Evolutionary conservation across 2,797 vertebrate species (phyloP).

Genomic region (Gorsachius magnificus): DNA sequence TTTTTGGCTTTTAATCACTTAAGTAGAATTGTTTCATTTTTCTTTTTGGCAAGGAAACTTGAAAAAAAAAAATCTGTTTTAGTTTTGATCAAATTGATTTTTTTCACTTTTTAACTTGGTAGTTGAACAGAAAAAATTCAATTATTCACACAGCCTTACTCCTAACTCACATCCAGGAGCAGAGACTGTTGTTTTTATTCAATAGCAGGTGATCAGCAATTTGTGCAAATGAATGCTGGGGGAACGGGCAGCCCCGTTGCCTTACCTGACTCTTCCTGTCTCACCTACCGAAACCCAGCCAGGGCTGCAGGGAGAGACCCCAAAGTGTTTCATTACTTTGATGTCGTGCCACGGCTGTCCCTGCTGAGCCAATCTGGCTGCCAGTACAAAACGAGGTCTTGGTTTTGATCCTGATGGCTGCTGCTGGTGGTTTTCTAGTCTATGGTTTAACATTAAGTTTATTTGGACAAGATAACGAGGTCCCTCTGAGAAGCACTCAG

Average conservation of each 20-base stretch:
- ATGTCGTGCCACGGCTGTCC: not conserved
- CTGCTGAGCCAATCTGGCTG: not conserved
- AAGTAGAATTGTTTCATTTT: slow-evolving; percentile 43
- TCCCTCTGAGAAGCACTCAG: not conserved
- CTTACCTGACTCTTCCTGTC: not conserved
- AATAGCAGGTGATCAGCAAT: not conserved
- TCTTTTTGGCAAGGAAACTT: slow-evolving; percentile 35
- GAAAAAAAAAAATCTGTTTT: slow-evolving; percentile 1
- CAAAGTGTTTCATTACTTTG: not conserved
- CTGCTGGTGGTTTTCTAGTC: not conserved
- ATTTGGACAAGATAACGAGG: not conserved
- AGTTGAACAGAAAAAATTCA: slow-evolving; percentile 55
- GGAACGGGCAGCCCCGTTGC: not conserved
- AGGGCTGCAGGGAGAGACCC: not conserved
- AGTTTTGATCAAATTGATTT: slow-evolving; percentile 24
- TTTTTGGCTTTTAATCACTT: slow-evolving; percentile 20
- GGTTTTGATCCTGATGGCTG: not conserved
- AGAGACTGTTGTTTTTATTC: not conserved
- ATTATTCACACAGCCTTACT: slow-evolving; percentile 27
- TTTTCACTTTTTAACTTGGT: not conserved
- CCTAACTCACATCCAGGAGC: slow-evolving; percentile 8
- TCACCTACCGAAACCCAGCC: not conserved
- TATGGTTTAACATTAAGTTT: not conserved
- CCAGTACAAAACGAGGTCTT: not conserved
- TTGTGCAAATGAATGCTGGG: not conserved